phyloP scores from a whole-genome alignment of 2,797 vertebrate species.

The Harpagifer antarcticus region DNA sequence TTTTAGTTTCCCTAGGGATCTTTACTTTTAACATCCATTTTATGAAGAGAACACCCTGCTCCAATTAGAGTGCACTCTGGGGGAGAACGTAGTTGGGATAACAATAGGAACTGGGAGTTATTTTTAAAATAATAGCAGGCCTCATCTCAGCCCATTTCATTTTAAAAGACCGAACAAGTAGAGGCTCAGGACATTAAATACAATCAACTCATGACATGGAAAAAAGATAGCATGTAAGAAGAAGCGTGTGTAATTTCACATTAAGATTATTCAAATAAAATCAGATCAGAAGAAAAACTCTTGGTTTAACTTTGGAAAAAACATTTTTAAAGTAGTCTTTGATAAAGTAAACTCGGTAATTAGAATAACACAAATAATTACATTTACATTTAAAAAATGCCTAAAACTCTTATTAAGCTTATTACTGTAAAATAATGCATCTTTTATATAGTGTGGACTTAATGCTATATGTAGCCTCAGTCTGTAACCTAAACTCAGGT shows the following conservation, averaged over 20 bases:
- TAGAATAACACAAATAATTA: background rate
- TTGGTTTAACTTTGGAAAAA: no score
- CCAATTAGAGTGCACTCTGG: constrained; percentile 73
- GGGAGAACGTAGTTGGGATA: constrained; percentile 50
- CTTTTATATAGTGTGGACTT: no score
- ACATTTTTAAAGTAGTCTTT: no score
- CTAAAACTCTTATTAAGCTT: no score
- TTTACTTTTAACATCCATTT: constrained; percentile 67
- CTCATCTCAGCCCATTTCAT: constrained; percentile 9
- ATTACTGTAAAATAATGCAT: no score
- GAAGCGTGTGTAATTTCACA: background rate
- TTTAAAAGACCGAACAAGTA: background rate
- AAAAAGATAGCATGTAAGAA: background rate
- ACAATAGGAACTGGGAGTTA: constrained; percentile 45
- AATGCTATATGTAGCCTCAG: no score
- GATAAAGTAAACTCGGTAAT: background rate
- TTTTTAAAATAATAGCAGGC: constrained; percentile 29
- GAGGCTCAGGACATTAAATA: constrained; percentile 5
- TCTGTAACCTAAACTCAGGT: no score
- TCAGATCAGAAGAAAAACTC: no score
- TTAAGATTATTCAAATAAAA: background rate
- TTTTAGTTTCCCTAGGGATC: constrained; percentile 61
- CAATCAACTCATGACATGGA: constrained; percentile 1
- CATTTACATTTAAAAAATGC: background rate
- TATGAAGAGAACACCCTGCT: constrained; percentile 71